These are phyloP conservation scores for Limosa lapponica DNA, from an alignment of 2,797 vertebrate genomes.

Conservation along the genomic window DNA sequence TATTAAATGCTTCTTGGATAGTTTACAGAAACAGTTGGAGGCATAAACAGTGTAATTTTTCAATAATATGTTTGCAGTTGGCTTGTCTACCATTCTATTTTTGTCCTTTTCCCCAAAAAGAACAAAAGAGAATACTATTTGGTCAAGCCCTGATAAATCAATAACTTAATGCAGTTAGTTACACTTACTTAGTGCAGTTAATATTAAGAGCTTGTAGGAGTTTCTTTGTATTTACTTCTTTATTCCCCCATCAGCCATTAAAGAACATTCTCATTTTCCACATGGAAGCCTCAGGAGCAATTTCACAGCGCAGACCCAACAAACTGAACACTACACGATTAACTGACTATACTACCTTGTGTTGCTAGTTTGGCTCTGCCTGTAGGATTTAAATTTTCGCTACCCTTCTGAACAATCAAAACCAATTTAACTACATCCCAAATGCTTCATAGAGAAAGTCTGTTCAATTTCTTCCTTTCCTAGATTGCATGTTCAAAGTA, in stretches of 20 bases:
- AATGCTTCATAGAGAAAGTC: slow-evolving; percentile 69
- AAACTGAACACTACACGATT: slow-evolving; percentile 77
- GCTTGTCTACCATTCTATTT: slow-evolving; percentile 49
- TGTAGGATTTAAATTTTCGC: slow-evolving; percentile 79
- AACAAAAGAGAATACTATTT: slow-evolving; percentile 54
- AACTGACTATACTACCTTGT: slow-evolving; percentile 74
- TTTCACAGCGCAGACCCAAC: slow-evolving; percentile 75
- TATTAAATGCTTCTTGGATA: slow-evolving; percentile 28
- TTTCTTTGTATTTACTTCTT: slow-evolving; percentile 82
- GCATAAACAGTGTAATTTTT: slow-evolving; percentile 26
- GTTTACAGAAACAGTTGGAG: slow-evolving; percentile 27
- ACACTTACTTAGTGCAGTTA: slow-evolving; percentile 80
- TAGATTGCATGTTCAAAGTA: slow-evolving; percentile 66
- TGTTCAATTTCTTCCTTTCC: slow-evolving; percentile 72
- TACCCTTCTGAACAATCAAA: slow-evolving; percentile 73
- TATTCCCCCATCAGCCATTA: slow-evolving; percentile 81
- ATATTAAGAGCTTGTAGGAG: slow-evolving; percentile 77
- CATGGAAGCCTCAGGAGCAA: slow-evolving; percentile 79
- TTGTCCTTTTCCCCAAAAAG: slow-evolving; percentile 26
- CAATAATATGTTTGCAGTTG: slow-evolving; percentile 29
- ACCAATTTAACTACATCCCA: slow-evolving; percentile 76
- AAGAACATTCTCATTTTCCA: slow-evolving; percentile 84
- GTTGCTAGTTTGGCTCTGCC: slow-evolving; percentile 75
- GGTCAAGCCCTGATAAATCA: slow-evolving; percentile 79
- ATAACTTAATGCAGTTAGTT: slow-evolving; percentile 81